Evolutionary conservation across 2,888 invertebrate species (phyloP).

Genomic region (Caradrina clavipalpis): DNA sequence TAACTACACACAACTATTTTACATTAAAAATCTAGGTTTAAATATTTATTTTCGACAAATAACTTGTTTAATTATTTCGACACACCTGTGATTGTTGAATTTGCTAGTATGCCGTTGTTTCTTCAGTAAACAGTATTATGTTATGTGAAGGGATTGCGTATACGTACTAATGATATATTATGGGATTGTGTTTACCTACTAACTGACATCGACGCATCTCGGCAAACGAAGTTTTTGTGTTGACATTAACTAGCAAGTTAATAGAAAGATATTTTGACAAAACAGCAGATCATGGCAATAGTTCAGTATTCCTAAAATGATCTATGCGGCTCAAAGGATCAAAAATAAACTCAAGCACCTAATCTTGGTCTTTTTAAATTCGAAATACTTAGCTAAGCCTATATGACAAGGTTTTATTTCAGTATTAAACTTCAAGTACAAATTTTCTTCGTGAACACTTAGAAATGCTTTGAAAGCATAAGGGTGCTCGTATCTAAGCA

Average conservation of each 20-base stretch:
- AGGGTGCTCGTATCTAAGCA: conserved; percentile 51
- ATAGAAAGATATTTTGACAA: background rate
- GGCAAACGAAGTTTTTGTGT: no score
- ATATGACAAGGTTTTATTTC: conserved; percentile 40
- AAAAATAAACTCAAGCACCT: conserved; percentile 6
- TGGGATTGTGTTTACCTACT: background rate
- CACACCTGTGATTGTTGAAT: background rate
- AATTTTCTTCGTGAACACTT: conserved; percentile 48
- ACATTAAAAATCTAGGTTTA: no score
- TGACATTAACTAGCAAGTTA: no score
- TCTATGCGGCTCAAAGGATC: background rate
- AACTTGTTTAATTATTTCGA: no score
- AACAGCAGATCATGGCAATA: background rate
- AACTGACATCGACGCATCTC: no score
- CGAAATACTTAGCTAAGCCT: conserved; percentile 19
- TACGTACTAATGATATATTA: no score
- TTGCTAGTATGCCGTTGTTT: background rate
- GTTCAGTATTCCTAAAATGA: background rate
- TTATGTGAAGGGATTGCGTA: no score
- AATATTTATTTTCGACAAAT: no score
- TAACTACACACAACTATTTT: no score
- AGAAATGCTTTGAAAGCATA: conserved; percentile 51
- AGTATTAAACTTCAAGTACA: conserved; percentile 43
- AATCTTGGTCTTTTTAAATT: conserved; percentile 18
- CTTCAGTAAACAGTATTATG: no score